A percentile compares a stretch with the other conserved stretches of the same genome.
Conservation (phyloP, 2,797 vertebrate genomes). For the Ctenopoma multispine region DNA sequence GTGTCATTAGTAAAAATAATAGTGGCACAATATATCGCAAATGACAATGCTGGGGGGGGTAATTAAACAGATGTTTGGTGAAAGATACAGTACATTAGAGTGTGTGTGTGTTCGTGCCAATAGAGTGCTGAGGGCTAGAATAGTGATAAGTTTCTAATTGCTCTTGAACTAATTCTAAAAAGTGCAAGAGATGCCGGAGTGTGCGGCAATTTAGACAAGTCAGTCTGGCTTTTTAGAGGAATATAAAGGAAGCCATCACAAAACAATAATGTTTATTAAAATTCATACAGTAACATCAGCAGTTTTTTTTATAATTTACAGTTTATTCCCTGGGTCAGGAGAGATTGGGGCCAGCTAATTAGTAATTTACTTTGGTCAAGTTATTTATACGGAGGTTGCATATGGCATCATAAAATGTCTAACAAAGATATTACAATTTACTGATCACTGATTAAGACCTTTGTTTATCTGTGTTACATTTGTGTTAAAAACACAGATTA, state of each 20-base stretch:
- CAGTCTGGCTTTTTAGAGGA: conserved; percentile 22
- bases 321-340: neutral
- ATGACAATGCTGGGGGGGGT: conserved; percentile 50
- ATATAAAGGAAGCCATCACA: conserved; percentile 26
- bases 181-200: conserved; percentile 34
- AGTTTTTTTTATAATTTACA: neutral
- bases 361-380: neutral
- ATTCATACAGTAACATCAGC: neutral
- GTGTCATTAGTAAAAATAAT: conserved; percentile 67
- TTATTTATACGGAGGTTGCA: neutral
- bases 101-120: conserved; percentile 5
- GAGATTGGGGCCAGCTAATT: conserved; percentile 4
- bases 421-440: neutral
- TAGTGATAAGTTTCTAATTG: conserved; percentile 58
- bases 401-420: neutral
- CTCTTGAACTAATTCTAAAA: conserved; percentile 60
- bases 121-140: conserved; percentile 39
- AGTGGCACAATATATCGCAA: conserved; percentile 57
- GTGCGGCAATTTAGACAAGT: conserved; percentile 29
- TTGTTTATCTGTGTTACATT: neutral
- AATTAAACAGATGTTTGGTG: conserved; percentile 71
- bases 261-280: conserved; percentile 22
- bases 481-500: too few relatives aligned
- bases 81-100: conserved; percentile 53
- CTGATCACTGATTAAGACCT: neutral